A percentile compares a stretch with the other conserved stretches of the same genome.
Conservation (phyloP, 2,113 vertebrate genomes). For the Crotalus viridis region DNA sequence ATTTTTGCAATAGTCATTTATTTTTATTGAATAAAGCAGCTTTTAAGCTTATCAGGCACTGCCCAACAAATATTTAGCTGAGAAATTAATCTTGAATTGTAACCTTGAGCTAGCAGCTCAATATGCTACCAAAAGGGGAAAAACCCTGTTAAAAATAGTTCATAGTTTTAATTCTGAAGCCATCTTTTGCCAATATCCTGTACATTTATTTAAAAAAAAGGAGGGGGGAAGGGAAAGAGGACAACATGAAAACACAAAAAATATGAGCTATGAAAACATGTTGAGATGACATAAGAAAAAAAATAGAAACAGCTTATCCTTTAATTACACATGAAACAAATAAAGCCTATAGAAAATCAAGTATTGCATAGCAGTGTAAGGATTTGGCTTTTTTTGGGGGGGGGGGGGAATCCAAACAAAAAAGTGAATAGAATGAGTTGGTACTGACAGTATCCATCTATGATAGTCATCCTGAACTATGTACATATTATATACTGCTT, state of each 20-base stretch:
- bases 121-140: constrained; percentile 76
- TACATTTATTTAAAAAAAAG: constrained; percentile 74
- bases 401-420: constrained; percentile 63
- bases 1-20: constrained; percentile 69
- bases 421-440: constrained; percentile 78
- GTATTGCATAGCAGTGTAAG: constrained; percentile 91
- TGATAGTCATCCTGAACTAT: constrained; percentile 79
- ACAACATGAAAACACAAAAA: constrained; percentile 68
- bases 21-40: constrained; percentile 86
- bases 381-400: constrained; percentile 78
- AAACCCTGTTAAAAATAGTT: constrained; percentile 80
- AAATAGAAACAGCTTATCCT: constrained; percentile 77
- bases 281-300: constrained; percentile 76
- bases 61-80: constrained; percentile 85
- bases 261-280: constrained; percentile 68
- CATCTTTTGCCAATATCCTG: constrained; percentile 74
- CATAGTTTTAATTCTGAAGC: constrained; percentile 81
- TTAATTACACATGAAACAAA: constrained; percentile 78
- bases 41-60: constrained; percentile 89
- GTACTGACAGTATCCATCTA: constrained; percentile 85
- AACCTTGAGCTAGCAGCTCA: constrained; percentile 79
- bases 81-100: constrained; percentile 67
- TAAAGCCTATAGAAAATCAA: constrained; percentile 74
- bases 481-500: constrained; percentile 81
- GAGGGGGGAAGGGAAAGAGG: constrained; percentile 16